These are phyloP conservation scores for Leptinotarsa rubiginosa DNA, from an alignment of 2,888 invertebrate species.

Conservation along the genomic window DNA sequence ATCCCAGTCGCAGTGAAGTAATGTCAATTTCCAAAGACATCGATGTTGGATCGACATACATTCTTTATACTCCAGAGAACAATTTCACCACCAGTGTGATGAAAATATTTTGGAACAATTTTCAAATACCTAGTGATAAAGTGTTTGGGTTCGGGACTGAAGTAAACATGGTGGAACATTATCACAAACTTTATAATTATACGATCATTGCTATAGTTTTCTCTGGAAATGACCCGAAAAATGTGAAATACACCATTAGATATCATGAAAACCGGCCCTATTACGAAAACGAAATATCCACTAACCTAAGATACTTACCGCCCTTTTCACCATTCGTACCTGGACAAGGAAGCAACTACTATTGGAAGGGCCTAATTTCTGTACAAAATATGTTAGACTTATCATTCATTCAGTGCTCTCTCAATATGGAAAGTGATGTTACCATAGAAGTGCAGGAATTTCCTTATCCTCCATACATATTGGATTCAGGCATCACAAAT, in stretches of 20 bases:
- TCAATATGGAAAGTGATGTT: slow-evolving; percentile 40
- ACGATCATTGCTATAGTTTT: slow-evolving; percentile 57
- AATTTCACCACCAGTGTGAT: slow-evolving; percentile 57
- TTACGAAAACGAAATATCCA: slow-evolving; percentile 48
- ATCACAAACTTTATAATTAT: slow-evolving; percentile 48
- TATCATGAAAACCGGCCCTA: slow-evolving; percentile 51
- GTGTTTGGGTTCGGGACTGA: slow-evolving; percentile 54
- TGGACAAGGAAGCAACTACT: slow-evolving; percentile 47
- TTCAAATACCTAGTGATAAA: slow-evolving; percentile 55
- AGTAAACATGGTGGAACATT: slow-evolving; percentile 53
- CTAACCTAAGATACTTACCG: slow-evolving; percentile 36
- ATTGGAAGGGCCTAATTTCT: slow-evolving; percentile 68
- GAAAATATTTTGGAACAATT: slow-evolving; percentile 55
- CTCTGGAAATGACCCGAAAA: slow-evolving; percentile 48
- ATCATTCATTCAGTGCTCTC: slow-evolving; percentile 66
- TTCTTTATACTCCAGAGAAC: slow-evolving; percentile 58
- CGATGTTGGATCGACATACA: slow-evolving; percentile 44
- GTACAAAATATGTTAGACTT: slow-evolving; percentile 74
- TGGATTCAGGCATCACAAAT: slow-evolving; percentile 56
- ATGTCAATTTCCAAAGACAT: slow-evolving; percentile 38
- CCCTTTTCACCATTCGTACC: slow-evolving; percentile 14
- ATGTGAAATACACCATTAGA: slow-evolving; percentile 58
- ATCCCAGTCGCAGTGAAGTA: slow-evolving; percentile 54
- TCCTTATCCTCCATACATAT: slow-evolving; percentile 68
- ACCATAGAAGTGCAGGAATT: slow-evolving; percentile 69